Base-by-base conservation (phyloP, 2,113 vertebrate genomes). In the Scalopus aquaticus region DNA sequence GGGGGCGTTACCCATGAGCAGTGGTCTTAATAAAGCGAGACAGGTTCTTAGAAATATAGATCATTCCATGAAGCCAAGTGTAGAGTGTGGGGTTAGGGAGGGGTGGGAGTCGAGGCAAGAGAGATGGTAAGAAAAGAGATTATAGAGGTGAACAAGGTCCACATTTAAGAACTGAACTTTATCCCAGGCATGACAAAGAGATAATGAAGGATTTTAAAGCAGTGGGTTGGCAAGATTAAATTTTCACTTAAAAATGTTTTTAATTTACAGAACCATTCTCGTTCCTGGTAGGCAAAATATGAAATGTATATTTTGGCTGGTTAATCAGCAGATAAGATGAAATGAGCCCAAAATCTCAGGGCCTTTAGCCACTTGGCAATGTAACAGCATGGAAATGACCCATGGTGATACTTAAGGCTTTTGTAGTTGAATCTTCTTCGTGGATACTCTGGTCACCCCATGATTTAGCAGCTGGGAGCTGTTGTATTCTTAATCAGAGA, bases 241-340 rank as follows among this genome's bases (percentile, higher is more conserved):
- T 49, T 37, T 91, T 35, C 32, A 86, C 56, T 73, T 94, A 5
- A 65, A 80, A 65, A 28, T 39, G 19, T 58, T 73, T 56, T 26
- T 28, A 28, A 28, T 62, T 62, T 62, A 10, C 12, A 42, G 60
- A 74, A 76, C 35, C 30, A 60, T 28, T 51, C 67, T 76, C 22
- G n/a, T 76, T 92, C 26, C n/a, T 10, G 17, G 10, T 49, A 8
- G n/a, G 24, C 8, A 51, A 42, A 37, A 39, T 35, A 28, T 42
- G 49, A 88, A 88, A 69, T 95, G 82, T 60, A 4, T 60, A 65
- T 76, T 91, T 92, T 39, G 39, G 46, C 32, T 74, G 74, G 39
- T 35, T 92, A 76, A 88, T 77, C 51, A 88, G 60, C 42, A 70
- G 42, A 60, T 91, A 9, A 60, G 49, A 3, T 62, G 42, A 62